Base-by-base conservation (phyloP, 2,797 vertebrate genomes). In the Poecile montanus region DNA sequence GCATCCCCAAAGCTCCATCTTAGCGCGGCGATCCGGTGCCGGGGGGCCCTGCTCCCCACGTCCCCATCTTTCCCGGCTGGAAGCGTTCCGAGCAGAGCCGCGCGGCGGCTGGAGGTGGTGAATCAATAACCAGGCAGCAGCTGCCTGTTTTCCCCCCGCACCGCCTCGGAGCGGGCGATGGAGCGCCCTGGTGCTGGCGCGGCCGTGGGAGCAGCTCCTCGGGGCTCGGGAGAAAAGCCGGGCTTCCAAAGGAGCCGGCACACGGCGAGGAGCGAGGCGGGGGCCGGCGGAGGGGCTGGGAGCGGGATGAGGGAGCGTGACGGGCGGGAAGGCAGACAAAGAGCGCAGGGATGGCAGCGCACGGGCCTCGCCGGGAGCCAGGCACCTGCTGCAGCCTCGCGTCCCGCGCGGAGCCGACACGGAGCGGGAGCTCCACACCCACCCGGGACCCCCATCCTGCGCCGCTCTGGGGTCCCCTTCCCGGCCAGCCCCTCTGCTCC, bases 121-220 rank as follows among this genome's bases (percentile, higher is more conserved):
- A 92, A 91, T 93, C 87, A 91, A 94, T 80, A 89, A 94, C 80
- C 84, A 85, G 74, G 90, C 68, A 65, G 84, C 93, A 61, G 84
- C 93, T 83, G 73, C 58, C 61, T 68, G 86, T 72, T 83, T 83
- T 60, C 91, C 81, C 78, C 72, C 65, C 21, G 44, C 48, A 40
- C 61, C 26, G 77, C 38, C 87, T 89, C 26, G 3, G 70, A 65
- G 94, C 34, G 38, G 51, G 70, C 21, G 25, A 73, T 42, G 62
- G 74, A 67, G 56, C 65, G 80, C 36, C 47, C 85, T 27, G 65
- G 53, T 3, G 58, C 75, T 30, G 44, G 61, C 16, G 36, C 34
- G 38, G 71, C 66, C 9, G 29, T 27, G 25, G 53, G 58, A 50
- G 48, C 54, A 13, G 58, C 26, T 92, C 62, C 85, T 16, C 10